Base-by-base conservation (phyloP, 2,888 invertebrate genomes). In the Formica aserva region DNA sequence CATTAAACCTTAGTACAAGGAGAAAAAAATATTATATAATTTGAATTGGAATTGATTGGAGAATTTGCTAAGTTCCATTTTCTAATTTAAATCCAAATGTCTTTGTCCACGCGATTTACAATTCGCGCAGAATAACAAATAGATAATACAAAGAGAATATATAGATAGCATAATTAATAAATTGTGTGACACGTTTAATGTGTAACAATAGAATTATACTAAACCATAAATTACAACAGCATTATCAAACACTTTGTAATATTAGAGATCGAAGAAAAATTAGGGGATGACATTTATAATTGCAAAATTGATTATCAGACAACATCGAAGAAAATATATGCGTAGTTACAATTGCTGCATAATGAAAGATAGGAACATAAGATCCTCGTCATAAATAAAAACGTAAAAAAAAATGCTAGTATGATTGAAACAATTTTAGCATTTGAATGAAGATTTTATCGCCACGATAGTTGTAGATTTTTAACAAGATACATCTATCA, bases 1-100 rank as follows among this genome's bases (percentile, higher is more conserved):
- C 26, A 66, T 60, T 85, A 76, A 83, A 63, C 82, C 38, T 55
- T 45, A 86, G 41, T 77, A 82, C 35, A 69, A 32, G 60, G 52
- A 26, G 22, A 66, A 52, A 52, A 52, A 52, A 26, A 26, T 26
- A 26, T 26, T 26, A 26, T 26, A 84, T 85, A 86, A 35, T 82
- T 84, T 62, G 45, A 83, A 84, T 22, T 22, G 22, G 22, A 22
- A 22, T 22, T 0, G 22, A 22, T 22, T 69, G 65, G 78, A 84
- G 60, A 80, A 41, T 88, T 86, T 88, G 83, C 82, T 65, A 85
- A 86, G 84, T 90, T 85, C 82, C 83, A 86, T 84, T 66, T 41
- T 65, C 57, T 62, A 55, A 35, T 62, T 45, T 18, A 55, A 72
- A 57, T 71, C 6, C 45, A 26, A 38, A 9, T n/a, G n/a, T 41